These are phyloP conservation scores for Drosophila kurseongensis DNA, from an alignment of 1,140 invertebrate genomes.

Conservation along the genomic window DNA sequence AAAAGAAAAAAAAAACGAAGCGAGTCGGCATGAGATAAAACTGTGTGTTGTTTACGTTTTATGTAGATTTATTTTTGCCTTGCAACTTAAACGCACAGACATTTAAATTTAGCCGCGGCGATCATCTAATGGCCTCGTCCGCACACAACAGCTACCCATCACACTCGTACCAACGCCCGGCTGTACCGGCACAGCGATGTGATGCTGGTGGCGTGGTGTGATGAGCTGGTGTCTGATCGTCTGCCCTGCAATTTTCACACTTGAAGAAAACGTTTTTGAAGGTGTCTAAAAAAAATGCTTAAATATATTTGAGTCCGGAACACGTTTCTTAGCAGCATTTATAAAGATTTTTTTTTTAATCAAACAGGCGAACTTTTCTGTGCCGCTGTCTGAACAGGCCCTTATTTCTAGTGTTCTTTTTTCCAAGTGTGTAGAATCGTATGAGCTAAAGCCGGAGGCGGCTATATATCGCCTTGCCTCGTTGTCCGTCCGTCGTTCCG, in stretches of 20 bases:
- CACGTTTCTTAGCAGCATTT: too few relatives aligned
- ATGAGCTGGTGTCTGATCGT: constrained; percentile 50
- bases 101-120: constrained; percentile 75
- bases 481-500: constrained; percentile 1
- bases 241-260: constrained; percentile 44
- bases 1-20: constrained; percentile 6
- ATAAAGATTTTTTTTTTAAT: too few relatives aligned
- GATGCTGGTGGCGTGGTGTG: constrained; percentile 21
- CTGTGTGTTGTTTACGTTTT: constrained; percentile 61
- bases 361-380: background rate
- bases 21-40: constrained; percentile 25
- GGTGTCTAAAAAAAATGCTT: too few relatives aligned
- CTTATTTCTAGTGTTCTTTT: background rate
- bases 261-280: background rate
- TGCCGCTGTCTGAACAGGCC: too few relatives aligned
- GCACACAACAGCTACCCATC: constrained; percentile 19
- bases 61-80: constrained; percentile 79
- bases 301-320: too few relatives aligned
- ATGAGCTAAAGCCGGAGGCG: constrained; percentile 9
- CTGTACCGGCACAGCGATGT: constrained; percentile 13
- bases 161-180: background rate
- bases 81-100: constrained; percentile 80
- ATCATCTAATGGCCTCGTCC: constrained; percentile 77
- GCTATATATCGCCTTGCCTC: constrained; percentile 4
- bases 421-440: background rate